These are phyloP conservation scores for Hystrix cristata DNA, from an alignment of 2,113 vertebrate species.

Conservation along the genomic window DNA sequence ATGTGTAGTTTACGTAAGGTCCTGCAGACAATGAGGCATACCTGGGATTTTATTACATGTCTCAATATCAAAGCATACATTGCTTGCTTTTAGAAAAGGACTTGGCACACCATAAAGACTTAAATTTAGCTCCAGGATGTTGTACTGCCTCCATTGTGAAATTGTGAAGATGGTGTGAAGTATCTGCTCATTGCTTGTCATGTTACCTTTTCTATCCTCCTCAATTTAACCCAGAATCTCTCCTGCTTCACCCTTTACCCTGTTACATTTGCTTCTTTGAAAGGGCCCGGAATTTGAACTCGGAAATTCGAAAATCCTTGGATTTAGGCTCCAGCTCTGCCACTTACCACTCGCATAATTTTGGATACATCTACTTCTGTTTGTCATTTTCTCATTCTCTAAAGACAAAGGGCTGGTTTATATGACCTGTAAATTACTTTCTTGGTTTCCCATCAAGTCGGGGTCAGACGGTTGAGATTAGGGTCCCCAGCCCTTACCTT, in stretches of 20 bases:
- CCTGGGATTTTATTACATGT: not conserved
- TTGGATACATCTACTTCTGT: not conserved
- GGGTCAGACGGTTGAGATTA: no score
- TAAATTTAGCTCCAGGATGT: not conserved
- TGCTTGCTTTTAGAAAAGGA: not conserved
- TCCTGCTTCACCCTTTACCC: not conserved
- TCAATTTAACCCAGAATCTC: not conserved
- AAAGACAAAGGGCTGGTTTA: not conserved
- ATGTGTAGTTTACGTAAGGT: not conserved
- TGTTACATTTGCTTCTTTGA: not conserved
- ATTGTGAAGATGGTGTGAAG: not conserved
- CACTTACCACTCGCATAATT: not conserved
- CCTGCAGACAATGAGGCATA: accelerated
- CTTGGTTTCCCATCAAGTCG: not conserved
- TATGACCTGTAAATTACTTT: not conserved
- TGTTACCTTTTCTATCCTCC: not conserved
- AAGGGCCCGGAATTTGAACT: not conserved
- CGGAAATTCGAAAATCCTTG: not conserved
- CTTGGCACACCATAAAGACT: not conserved
- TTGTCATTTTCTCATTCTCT: not conserved
- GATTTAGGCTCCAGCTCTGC: not conserved
- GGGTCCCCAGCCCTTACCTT: not conserved
- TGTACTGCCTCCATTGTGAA: not conserved
- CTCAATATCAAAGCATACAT: not conserved
- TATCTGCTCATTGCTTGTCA: not conserved